Conservation (phyloP, 2,797 vertebrate species). For the Prionace glauca region DNA sequence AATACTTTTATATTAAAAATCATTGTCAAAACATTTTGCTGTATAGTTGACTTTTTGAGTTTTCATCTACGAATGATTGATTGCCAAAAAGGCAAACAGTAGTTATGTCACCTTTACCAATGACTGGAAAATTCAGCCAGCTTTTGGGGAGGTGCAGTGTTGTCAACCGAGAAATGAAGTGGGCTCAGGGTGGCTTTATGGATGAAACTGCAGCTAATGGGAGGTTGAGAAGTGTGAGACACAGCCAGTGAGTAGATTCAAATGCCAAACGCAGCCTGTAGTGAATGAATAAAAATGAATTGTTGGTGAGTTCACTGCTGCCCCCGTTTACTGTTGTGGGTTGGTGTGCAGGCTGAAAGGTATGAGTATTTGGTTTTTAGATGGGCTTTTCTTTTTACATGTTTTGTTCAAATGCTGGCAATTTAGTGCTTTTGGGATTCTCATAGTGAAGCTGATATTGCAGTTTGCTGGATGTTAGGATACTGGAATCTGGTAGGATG, state of each 20-base stretch:
- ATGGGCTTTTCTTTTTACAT: too few relatives aligned
- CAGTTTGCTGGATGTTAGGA: neutral
- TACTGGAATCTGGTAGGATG: neutral
- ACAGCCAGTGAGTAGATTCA: neutral
- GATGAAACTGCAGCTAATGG: neutral
- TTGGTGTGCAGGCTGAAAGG: neutral
- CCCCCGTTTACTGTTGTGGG: neutral
- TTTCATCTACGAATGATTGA: neutral
- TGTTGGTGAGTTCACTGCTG: neutral
- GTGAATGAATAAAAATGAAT: neutral
- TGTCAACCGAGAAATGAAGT: neutral
- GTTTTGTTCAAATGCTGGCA: neutral
- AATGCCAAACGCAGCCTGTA: neutral
- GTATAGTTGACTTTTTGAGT: neutral
- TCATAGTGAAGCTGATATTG: neutral
- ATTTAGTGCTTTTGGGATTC: neutral
- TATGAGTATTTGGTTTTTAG: neutral
- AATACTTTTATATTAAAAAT: conserved; percentile 18
- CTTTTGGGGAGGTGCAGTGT: neutral
- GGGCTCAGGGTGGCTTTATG: neutral
- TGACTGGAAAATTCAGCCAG: neutral
- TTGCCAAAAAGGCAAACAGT: neutral
- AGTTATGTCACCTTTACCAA: neutral
- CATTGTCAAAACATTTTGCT: neutral
- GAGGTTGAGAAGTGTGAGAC: neutral